phyloP scores from a whole-genome alignment of 2,888 invertebrate species.

The Anaspis maculata region DNA sequence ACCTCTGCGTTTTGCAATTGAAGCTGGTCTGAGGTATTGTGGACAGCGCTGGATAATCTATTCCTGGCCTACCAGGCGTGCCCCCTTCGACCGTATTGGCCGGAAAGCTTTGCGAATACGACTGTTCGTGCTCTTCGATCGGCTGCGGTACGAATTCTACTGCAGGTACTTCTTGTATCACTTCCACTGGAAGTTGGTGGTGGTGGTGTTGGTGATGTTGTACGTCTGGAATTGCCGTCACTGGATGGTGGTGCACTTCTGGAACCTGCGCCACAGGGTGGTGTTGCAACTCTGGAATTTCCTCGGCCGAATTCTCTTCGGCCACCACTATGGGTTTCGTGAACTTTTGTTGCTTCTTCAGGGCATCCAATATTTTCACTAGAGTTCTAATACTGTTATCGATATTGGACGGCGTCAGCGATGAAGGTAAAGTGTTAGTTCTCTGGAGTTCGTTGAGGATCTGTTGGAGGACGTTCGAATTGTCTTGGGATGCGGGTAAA shows the following conservation, averaged over 20 bases:
- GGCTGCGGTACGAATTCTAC: not conserved
- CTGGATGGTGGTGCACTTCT: too few species aligned
- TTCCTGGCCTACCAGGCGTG: slow-evolving; percentile 60
- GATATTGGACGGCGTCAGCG: slow-evolving; percentile 67
- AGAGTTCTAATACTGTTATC: slow-evolving; percentile 71
- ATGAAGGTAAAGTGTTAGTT: slow-evolving; percentile 67
- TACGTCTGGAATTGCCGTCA: too few species aligned
- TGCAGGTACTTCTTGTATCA: slow-evolving; percentile 26
- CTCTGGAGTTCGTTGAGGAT: slow-evolving; percentile 65
- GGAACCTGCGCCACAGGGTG: too few species aligned
- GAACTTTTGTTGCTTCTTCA: slow-evolving; percentile 48
- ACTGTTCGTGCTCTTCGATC: slow-evolving; percentile 21
- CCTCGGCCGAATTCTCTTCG: slow-evolving; percentile 26
- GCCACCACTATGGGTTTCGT: slow-evolving; percentile 39
- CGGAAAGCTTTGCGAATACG: slow-evolving; percentile 30
- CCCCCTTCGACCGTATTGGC: slow-evolving; percentile 50
- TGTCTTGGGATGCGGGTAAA: slow-evolving; percentile 15
- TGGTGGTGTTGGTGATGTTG: too few species aligned
- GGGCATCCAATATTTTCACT: slow-evolving; percentile 62
- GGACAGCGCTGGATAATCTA: slow-evolving; percentile 73
- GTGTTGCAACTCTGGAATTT: too few species aligned
- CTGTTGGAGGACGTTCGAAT: slow-evolving; percentile 43
- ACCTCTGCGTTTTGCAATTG: slow-evolving; percentile 74
- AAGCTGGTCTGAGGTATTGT: slow-evolving; percentile 70
- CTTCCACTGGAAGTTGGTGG: too few species aligned